Conservation (phyloP, 1,140 invertebrate species). For the Leptinotarsa texana region DNA sequence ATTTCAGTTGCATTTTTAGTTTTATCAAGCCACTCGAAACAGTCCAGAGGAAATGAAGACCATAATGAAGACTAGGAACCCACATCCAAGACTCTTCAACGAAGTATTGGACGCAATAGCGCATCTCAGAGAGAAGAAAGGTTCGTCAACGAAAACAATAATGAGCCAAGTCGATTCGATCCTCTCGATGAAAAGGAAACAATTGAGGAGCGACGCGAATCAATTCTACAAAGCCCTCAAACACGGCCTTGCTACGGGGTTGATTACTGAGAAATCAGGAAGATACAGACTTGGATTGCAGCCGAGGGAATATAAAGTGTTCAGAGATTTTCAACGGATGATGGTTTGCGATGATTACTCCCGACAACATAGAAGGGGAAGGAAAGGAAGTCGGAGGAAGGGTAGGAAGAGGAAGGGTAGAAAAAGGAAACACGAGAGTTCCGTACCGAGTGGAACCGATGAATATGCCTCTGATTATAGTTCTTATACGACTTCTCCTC, state of each 20-base stretch:
- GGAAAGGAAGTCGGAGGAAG: background rate
- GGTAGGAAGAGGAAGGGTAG: background rate
- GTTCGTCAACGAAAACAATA: constrained; percentile 2
- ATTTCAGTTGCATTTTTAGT: too few relatives aligned
- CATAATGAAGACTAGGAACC: background rate
- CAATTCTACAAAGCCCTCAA: constrained; percentile 11
- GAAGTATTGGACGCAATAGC: constrained; percentile 18
- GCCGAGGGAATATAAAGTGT: constrained; percentile 7
- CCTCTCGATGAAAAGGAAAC: background rate
- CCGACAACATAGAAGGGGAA: background rate
- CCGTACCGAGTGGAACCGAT: background rate
- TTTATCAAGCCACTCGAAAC: too few relatives aligned
- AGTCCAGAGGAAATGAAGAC: background rate
- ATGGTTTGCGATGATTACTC: background rate
- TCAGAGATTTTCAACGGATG: constrained; percentile 8
- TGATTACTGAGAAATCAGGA: constrained; percentile 7
- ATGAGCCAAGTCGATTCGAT: constrained; percentile 13
- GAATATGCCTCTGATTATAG: background rate
- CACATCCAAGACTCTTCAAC: constrained; percentile 11
- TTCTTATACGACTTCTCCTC: background rate
- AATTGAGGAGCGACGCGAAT: constrained; percentile 3
- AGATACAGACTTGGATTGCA: constrained; percentile 13
- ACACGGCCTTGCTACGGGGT: background rate
- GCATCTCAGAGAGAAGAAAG: background rate
- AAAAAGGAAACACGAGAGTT: background rate